A percentile compares a stretch with the other conserved stretches of the same genome.
Evolutionary conservation across 2,113 vertebrate species (phyloP).

Genomic region (Bubo blakistoni): DNA sequence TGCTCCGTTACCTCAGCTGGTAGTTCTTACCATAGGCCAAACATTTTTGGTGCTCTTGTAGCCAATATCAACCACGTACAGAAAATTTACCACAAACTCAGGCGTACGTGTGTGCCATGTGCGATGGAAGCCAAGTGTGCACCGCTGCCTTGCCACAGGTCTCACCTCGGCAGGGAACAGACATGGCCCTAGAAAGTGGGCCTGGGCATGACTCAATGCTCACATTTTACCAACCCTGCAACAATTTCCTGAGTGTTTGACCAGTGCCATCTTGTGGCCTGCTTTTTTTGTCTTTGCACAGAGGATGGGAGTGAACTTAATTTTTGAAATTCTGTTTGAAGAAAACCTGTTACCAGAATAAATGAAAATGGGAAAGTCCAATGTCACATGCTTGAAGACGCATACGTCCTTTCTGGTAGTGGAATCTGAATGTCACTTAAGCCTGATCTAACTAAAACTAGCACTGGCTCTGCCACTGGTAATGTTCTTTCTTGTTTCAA

Average conservation of each 20-base stretch:
- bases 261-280: constrained; percentile 58
- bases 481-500: not conserved
- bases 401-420: not conserved
- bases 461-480: not conserved
- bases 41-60: accelerated
- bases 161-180: accelerated
- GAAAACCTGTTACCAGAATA: not conserved
- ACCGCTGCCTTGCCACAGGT: accelerated
- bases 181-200: not conserved
- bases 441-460: not conserved
- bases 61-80: accelerated
- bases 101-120: accelerated
- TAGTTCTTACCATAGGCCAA: not conserved
- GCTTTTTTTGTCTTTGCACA: not conserved
- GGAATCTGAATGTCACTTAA: not conserved
- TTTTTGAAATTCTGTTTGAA: not conserved
- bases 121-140: accelerated
- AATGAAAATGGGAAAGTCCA: not conserved
- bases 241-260: not conserved
- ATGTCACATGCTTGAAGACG: not conserved
- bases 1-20: not conserved
- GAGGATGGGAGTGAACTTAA: not conserved
- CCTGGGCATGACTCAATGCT: not conserved
- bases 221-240: accelerated
- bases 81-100: not conserved